Conservation (phyloP, 2,888 invertebrate genomes). For the Globia sparganii region DNA sequence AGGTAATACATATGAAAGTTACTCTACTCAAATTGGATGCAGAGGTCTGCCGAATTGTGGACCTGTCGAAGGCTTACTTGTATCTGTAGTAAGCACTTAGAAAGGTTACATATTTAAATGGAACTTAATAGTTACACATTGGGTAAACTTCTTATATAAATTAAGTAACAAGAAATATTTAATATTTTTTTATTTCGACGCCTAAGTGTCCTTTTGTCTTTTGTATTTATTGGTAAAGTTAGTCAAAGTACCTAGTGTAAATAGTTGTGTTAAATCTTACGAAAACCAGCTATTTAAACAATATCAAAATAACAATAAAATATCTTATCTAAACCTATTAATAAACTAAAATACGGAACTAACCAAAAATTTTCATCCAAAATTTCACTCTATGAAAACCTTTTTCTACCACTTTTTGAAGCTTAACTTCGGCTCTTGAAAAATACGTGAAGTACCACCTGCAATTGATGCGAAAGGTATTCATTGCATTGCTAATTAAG, state of each 20-base stretch:
- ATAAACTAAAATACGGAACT: neutral
- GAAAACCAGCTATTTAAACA: neutral
- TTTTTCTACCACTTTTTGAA: slow-evolving; percentile 20
- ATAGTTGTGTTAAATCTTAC: neutral
- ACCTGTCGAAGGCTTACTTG: neutral
- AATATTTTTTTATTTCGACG: neutral
- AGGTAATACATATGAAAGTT: slow-evolving; percentile 19
- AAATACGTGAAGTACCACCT: slow-evolving; percentile 40
- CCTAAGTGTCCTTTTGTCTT: neutral
- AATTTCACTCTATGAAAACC: slow-evolving; percentile 11
- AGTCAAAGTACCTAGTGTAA: neutral
- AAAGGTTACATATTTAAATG: neutral
- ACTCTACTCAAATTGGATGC: neutral
- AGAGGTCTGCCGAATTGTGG: too few relatives aligned
- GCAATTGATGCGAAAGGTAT: slow-evolving; percentile 32
- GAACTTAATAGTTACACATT: neutral
- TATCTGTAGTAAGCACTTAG: neutral
- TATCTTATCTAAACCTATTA: neutral
- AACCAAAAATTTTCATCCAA: slow-evolving; percentile 15
- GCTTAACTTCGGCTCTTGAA: slow-evolving; percentile 33
- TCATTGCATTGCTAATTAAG: slow-evolving; percentile 57
- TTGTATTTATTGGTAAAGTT: neutral
- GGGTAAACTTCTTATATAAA: neutral
- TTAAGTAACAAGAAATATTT: neutral
- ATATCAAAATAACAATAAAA: neutral